These are phyloP conservation scores for Pangasianodon gigas DNA, from an alignment of 2,113 vertebrate species.

Conservation along the genomic window DNA sequence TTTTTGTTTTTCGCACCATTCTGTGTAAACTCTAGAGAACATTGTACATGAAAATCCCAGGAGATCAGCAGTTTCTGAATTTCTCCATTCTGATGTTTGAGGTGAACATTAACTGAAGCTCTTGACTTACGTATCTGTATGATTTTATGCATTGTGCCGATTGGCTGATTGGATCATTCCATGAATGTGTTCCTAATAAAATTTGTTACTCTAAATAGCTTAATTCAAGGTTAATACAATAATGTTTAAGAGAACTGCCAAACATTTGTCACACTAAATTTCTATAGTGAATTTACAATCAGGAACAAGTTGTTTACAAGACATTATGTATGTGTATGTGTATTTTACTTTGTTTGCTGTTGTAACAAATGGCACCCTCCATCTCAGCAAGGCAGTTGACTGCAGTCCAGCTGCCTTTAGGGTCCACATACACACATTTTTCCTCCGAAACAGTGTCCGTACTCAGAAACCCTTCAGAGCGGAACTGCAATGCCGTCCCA, in stretches of 20 bases:
- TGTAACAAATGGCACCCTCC: slow-evolving; percentile 91
- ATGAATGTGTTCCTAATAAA: not conserved
- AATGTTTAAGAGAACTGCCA: not conserved
- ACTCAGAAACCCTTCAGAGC: slow-evolving; percentile 62
- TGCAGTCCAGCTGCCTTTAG: slow-evolving; percentile 79
- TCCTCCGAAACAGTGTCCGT: slow-evolving; percentile 61
- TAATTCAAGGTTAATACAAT: not conserved
- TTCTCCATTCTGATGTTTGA: not conserved
- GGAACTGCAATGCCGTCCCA: slow-evolving; percentile 78
- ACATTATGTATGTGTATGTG: not conserved
- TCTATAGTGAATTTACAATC: not conserved
- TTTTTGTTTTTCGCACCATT: not conserved
- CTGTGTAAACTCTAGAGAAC: not conserved
- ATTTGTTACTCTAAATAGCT: not conserved
- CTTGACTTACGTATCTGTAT: not conserved
- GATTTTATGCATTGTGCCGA: not conserved
- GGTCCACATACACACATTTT: slow-evolving; percentile 79
- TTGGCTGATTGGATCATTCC: not conserved
- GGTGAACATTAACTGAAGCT: not conserved
- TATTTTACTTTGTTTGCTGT: slow-evolving; percentile 44
- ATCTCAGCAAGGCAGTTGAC: slow-evolving; percentile 70
- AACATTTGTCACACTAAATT: not conserved
- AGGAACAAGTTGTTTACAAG: not conserved
- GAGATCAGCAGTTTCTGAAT: not conserved
- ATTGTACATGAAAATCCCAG: not conserved